Percentiles rank a stretch among this genome's conserved stretches.
Conservation (phyloP, 2,888 invertebrate species). For the Drosophila nr. perissopoda region DNA sequence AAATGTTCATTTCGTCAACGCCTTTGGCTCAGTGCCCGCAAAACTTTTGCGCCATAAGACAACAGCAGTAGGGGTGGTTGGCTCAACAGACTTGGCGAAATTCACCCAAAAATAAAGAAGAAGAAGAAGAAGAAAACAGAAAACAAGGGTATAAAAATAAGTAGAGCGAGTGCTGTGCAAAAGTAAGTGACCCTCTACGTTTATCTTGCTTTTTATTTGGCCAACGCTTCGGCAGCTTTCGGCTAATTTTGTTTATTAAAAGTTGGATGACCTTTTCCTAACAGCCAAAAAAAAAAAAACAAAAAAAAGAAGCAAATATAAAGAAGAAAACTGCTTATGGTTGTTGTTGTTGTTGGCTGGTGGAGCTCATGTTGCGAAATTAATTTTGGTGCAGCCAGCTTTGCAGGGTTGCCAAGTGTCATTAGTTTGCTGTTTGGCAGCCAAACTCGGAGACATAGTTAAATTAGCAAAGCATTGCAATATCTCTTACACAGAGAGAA, state of each 20-base stretch:
- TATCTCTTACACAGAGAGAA: constrained; percentile 30
- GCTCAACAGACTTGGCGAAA: constrained; percentile 28
- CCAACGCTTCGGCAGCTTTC: constrained; percentile 58
- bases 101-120: neutral
- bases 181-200: constrained; percentile 45
- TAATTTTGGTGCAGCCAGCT: constrained; percentile 65
- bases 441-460: constrained; percentile 70
- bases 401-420: constrained; percentile 70
- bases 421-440: constrained; percentile 77
- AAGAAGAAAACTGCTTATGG: neutral
- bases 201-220: constrained; percentile 75
- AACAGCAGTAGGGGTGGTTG: constrained; percentile 10
- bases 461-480: constrained; percentile 80
- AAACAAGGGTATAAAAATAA: neutral
- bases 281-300: neutral
- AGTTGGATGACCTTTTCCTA: constrained; percentile 68
- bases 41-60: constrained; percentile 39
- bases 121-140: neutral
- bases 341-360: constrained; percentile 15
- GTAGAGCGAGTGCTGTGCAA: constrained; percentile 14
- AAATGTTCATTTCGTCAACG: constrained; percentile 16
- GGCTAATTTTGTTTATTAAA: constrained; percentile 79
- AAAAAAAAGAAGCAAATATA: neutral
- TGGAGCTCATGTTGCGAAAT: constrained; percentile 55
- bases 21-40: constrained; percentile 50